phyloP scores from a whole-genome alignment of 2,888 invertebrate species.

The Saturnia pavonia region DNA sequence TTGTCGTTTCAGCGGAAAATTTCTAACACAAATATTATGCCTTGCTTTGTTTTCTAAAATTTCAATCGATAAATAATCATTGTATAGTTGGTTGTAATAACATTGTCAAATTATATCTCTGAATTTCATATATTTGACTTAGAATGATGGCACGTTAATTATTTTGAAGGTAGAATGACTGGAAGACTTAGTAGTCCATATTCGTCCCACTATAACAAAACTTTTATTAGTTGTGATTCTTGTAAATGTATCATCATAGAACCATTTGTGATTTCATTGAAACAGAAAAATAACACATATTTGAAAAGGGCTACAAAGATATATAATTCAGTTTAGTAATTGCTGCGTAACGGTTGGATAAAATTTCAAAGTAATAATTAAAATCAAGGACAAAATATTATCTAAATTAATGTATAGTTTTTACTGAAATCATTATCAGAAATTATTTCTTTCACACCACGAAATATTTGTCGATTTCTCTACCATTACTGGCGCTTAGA shows the following conservation, averaged over 20 bases:
- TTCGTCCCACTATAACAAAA: too few species aligned
- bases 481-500: neutral
- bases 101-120: neutral
- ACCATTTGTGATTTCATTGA: too few species aligned
- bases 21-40: slow-evolving; percentile 9
- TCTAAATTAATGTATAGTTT: neutral
- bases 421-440: neutral
- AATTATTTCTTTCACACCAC: neutral
- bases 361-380: neutral
- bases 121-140: too few species aligned
- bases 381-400: neutral
- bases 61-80: neutral
- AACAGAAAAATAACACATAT: neutral
- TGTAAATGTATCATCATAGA: too few species aligned
- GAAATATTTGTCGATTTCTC: neutral
- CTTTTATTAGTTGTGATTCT: too few species aligned
- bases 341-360: neutral
- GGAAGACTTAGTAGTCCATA: too few species aligned
- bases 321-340: neutral
- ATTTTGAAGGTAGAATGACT: too few species aligned
- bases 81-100: neutral
- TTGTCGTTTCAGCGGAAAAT: slow-evolving; percentile 25
- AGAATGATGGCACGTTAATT: too few species aligned
- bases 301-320: too few species aligned
- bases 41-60: neutral